These are phyloP conservation scores for Lethrus apterus DNA, from an alignment of 1,140 invertebrate species.

Conservation along the genomic window DNA sequence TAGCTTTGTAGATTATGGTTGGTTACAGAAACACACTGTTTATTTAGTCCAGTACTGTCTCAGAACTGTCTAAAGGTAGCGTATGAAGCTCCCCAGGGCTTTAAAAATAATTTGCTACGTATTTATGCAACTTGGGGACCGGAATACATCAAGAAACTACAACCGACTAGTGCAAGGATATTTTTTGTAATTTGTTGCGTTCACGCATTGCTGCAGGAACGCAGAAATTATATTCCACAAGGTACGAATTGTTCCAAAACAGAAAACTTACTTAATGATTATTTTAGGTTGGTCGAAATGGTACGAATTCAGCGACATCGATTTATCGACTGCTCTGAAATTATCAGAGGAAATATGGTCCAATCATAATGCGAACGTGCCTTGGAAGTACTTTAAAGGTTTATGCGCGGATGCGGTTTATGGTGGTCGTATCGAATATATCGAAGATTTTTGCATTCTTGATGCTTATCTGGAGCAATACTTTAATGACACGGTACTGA, in stretches of 20 bases:
- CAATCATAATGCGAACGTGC: constrained; percentile 37
- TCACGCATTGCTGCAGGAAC: constrained; percentile 82
- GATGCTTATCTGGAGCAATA: constrained; percentile 66
- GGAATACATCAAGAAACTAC: constrained; percentile 35
- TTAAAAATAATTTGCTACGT: constrained; percentile 51
- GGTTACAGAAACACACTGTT: constrained; percentile 60
- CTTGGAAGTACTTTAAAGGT: constrained; percentile 76
- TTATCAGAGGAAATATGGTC: constrained; percentile 57
- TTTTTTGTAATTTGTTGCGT: constrained; percentile 71
- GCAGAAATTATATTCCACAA: constrained; percentile 78
- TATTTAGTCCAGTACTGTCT: constrained; percentile 52
- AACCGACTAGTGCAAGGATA: constrained; percentile 41
- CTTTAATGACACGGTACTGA: constrained; percentile 56
- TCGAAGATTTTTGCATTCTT: constrained; percentile 68
- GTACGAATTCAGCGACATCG: constrained; percentile 85
- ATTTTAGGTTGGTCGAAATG: constrained; percentile 72
- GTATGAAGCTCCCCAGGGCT: constrained; percentile 69
- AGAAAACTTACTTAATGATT: constrained; percentile 38
- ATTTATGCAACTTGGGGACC: constrained; percentile 40
- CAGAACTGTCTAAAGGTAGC: constrained; percentile 62
- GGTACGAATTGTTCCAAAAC: constrained; percentile 43
- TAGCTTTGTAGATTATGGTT: constrained; percentile 56
- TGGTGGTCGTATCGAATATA: constrained; percentile 80
- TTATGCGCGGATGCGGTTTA: constrained; percentile 78
- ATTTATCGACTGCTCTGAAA: constrained; percentile 70